These are phyloP conservation scores for Azemiops feae DNA, from an alignment of 2,113 vertebrate species.

Conservation along the genomic window DNA sequence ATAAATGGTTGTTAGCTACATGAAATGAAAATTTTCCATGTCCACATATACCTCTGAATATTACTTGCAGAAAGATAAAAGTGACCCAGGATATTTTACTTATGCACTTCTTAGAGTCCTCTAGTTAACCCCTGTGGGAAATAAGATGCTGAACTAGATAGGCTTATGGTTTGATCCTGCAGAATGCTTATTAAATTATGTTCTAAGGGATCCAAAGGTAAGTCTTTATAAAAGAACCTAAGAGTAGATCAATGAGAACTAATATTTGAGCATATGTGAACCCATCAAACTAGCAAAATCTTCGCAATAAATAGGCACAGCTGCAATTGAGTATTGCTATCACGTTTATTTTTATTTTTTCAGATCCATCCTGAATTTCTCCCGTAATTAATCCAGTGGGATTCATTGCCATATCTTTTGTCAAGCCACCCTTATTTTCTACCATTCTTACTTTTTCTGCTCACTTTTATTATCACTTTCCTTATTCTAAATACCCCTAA, in stretches of 20 bases:
- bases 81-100: neutral
- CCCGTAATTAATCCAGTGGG: neutral
- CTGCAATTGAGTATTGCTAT: neutral
- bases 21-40: neutral
- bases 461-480: neutral
- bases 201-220: neutral
- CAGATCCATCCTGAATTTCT: neutral
- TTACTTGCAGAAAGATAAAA: neutral
- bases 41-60: neutral
- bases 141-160: neutral
- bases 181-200: neutral
- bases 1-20: neutral
- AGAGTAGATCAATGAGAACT: neutral
- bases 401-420: neutral
- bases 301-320: neutral
- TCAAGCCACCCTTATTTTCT: neutral
- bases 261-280: neutral
- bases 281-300: neutral
- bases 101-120: neutral
- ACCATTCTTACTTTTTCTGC: neutral
- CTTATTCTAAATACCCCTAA: neutral
- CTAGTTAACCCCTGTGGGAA: neutral
- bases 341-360: neutral
- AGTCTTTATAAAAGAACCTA: neutral
- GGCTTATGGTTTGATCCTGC: neutral